Evolutionary conservation across 1,140 invertebrate species (phyloP), one percentile per base, ranked within the genome.

Genomic region (Babylonia areolata): DNA sequence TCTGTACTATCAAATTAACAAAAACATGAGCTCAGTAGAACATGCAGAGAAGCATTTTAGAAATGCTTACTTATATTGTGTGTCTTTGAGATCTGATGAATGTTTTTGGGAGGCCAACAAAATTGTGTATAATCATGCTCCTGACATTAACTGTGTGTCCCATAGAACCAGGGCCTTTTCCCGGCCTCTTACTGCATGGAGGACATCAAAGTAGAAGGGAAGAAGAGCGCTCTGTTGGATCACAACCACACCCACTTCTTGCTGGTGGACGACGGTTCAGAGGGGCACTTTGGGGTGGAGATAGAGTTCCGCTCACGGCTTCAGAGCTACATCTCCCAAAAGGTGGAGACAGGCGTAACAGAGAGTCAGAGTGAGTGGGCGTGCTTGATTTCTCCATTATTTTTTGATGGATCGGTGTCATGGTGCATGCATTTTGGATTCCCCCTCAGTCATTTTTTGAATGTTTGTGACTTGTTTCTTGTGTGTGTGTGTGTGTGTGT

Each of bases 241-340:
- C 93, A 92, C 28, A 93, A 95, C 88, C 94, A 95, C 88, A 94
- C 95, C 1, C 95, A 95, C 89, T 95, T 95, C 87, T 88, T 95
- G 17, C 87, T 95, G 31, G 92, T 95, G 1, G 95, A 95, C 87
- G 91, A 95, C 89, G 94, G 95, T 0, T 91, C 91, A 2, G 90
- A 93, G n/a, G 87, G 90, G n/a, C 90, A 88, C 46, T 95, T 92
- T 88, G 94, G 94, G 6, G 90, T 86, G 17, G 93, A 94, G 86
- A 94, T 94, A 75, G 85, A 91, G 64, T 94, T 95, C 86, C 82
- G 94, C 54, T 90, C 90, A 20, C 88, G 88, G 20, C 87, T 94
- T 6, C 92, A 94, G 81, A 86, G 90, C 31, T 92, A 89, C 84
- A 91, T 93, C 35, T 91, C 90, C 37, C 54, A 86, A 89, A 92